A percentile compares a stretch with the other conserved stretches of the same genome.
Evolutionary conservation across 2,888 invertebrate genomes (phyloP).

Genomic region (Epirrita christyi): DNA sequence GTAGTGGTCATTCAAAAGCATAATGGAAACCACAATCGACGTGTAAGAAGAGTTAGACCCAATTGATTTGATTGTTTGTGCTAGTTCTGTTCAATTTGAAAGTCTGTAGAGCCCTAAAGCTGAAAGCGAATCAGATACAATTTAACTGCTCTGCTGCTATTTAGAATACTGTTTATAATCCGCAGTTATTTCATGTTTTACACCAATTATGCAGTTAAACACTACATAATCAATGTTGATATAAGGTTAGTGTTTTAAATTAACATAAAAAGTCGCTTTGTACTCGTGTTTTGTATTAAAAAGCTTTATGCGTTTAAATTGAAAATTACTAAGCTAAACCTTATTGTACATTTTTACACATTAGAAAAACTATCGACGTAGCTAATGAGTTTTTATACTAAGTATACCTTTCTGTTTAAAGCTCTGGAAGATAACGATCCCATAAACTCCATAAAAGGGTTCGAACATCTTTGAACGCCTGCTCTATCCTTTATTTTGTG

Average conservation of each 20-base stretch:
- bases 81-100: not conserved
- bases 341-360: not conserved
- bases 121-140: constrained; percentile 21
- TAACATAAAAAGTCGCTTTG: not conserved
- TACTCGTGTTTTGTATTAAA: not conserved
- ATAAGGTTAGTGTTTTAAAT: too few relatives aligned
- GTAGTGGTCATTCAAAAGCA: too few relatives aligned
- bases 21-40: too few relatives aligned
- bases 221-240: not conserved
- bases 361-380: not conserved
- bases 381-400: not conserved
- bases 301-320: not conserved
- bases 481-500: constrained; percentile 14
- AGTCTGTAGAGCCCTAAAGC: constrained; percentile 4
- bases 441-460: constrained; percentile 24
- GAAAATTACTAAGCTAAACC: not conserved
- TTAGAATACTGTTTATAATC: constrained; percentile 12
- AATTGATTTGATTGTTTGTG: not conserved
- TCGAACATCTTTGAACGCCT: constrained; percentile 16
- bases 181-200: constrained; percentile 4
- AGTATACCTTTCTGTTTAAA: constrained; percentile 4
- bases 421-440: constrained; percentile 15
- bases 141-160: constrained; percentile 11
- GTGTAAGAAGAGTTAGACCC: too few relatives aligned
- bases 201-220: not conserved